Conservation (phyloP, 2,888 invertebrate species). For the Loripinus fragilis region DNA sequence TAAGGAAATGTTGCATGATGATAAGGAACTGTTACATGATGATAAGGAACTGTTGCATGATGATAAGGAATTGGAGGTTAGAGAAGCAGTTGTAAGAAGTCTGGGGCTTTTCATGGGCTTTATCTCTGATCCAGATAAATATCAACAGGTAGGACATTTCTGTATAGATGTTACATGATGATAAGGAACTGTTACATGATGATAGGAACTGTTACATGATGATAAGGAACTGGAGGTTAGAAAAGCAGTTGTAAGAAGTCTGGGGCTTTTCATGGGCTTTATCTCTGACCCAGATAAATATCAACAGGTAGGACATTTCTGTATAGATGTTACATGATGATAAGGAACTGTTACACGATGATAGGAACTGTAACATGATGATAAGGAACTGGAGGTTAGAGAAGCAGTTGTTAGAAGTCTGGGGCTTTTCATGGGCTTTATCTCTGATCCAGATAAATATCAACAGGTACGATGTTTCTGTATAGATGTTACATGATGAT, state of each 20-base stretch:
- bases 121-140: slow-evolving; percentile 88
- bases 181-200: slow-evolving; percentile 87
- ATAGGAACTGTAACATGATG: too few species aligned
- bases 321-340: slow-evolving; percentile 88
- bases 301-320: slow-evolving; percentile 82
- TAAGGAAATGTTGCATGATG: slow-evolving; percentile 88
- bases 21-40: slow-evolving; percentile 88
- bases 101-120: slow-evolving; percentile 87
- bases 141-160: slow-evolving; percentile 82
- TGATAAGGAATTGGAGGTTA: slow-evolving; percentile 87
- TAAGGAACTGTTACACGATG: too few species aligned
- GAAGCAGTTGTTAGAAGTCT: slow-evolving; percentile 87
- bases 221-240: slow-evolving; percentile 87
- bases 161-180: slow-evolving; percentile 88
- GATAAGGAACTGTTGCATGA: slow-evolving; percentile 88
- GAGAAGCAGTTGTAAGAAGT: slow-evolving; percentile 87
- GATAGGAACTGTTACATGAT: slow-evolving; percentile 87
- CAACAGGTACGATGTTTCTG: slow-evolving; percentile 83
- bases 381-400: slow-evolving; percentile 87
- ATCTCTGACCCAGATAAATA: slow-evolving; percentile 88
- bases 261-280: slow-evolving; percentile 87
- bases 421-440: slow-evolving; percentile 87
- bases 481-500: slow-evolving; percentile 89
- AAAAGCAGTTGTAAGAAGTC: slow-evolving; percentile 87
- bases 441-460: slow-evolving; percentile 88